Evolutionary conservation across 2,888 invertebrate species (phyloP).

Genomic region (Drosophila kokeensis): DNA sequence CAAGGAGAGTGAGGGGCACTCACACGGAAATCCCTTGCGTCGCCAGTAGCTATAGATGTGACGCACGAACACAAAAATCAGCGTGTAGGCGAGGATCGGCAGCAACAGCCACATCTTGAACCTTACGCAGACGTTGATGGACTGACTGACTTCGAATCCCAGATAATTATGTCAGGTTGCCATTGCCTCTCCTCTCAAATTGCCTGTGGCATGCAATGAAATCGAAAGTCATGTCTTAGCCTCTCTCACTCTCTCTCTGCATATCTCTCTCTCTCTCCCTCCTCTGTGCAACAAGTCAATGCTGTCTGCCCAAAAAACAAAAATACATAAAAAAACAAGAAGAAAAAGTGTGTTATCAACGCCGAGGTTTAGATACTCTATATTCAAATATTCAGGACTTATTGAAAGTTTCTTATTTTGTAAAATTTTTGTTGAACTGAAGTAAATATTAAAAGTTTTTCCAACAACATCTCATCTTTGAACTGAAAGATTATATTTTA

Average conservation of each 20-base stretch:
- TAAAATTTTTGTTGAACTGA: not conserved
- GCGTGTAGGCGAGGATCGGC: slow-evolving; percentile 75
- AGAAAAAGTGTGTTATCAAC: not conserved
- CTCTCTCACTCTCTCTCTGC: slow-evolving; percentile 2
- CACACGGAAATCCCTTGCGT: slow-evolving; percentile 80
- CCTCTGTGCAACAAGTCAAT: slow-evolving; percentile 49
- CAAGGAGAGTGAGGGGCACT: slow-evolving; percentile 64
- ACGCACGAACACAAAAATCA: slow-evolving; percentile 70
- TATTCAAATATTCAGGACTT: not conserved
- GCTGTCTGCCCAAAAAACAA: slow-evolving; percentile 59
- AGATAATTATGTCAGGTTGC: slow-evolving; percentile 72
- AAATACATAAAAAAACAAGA: slow-evolving; percentile 5
- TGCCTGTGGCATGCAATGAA: slow-evolving; percentile 58
- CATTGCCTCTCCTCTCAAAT: slow-evolving; percentile 11
- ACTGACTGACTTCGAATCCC: slow-evolving; percentile 52
- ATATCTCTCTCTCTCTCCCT: slow-evolving; percentile 11
- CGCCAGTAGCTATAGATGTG: slow-evolving; percentile 82
- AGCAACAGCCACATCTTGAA: slow-evolving; percentile 81
- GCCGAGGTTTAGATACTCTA: not conserved
- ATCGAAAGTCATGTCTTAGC: slow-evolving; percentile 68
- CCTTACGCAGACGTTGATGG: slow-evolving; percentile 38
- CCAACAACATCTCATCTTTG: not conserved
- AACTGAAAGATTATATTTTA: not conserved
- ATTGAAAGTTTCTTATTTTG: not conserved
- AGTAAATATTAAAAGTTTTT: too few relatives aligned